These are phyloP conservation scores for Xyrichtys novacula DNA, from an alignment of 2,797 vertebrate species.

Conservation along the genomic window DNA sequence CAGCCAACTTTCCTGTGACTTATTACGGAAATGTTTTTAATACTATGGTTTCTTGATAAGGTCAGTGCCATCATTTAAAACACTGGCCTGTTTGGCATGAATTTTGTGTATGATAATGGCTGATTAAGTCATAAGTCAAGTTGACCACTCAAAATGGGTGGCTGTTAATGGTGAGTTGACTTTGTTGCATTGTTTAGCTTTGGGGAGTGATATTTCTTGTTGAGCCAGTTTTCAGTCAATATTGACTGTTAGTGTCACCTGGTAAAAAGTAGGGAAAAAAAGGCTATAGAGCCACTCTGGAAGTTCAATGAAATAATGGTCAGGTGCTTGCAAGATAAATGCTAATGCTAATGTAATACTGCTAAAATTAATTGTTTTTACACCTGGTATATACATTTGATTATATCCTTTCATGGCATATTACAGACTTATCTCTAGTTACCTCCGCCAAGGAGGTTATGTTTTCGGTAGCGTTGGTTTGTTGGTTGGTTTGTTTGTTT, in stretches of 20 bases:
- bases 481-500: no score
- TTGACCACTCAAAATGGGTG: neutral
- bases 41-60: conserved; percentile 44
- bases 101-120: conserved; percentile 21
- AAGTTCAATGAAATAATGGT: neutral
- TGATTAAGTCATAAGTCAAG: neutral
- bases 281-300: neutral
- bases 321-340: neutral
- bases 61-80: conserved; percentile 42
- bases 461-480: no score
- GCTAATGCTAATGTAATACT: no score
- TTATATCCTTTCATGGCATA: neutral
- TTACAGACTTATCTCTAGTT: neutral
- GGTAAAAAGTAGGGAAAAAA: neutral
- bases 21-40: conserved; percentile 27
- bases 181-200: neutral
- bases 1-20: conserved; percentile 28
- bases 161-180: neutral
- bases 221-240: neutral
- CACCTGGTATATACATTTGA: neutral
- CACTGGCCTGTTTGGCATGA: conserved; percentile 9
- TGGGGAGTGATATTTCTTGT: neutral
- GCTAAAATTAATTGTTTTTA: no score
- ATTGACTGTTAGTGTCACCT: neutral
- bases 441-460: no score